Base-by-base conservation (phyloP, 1,140 invertebrate genomes). In the Dendrolimus kikuchii region DNA sequence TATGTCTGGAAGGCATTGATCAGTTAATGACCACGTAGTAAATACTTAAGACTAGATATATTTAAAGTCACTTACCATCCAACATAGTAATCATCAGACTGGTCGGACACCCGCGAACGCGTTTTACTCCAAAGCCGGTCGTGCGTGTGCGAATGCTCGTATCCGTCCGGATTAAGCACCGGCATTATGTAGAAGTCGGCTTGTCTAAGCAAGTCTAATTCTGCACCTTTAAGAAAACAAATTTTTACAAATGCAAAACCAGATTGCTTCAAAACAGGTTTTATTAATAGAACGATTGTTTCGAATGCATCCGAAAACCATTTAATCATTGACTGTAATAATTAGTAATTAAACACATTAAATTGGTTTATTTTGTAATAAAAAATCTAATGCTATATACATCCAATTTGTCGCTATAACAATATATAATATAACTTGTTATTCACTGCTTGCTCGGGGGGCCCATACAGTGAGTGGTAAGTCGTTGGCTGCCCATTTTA, bases 121-220 rank as follows among this genome's bases (percentile, higher is more conserved):
- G 92, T 95, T 85, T 96, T 96, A 48, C 91, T 89, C 94, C 94
- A 96, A n/a, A 95, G 88, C 2, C 93, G 87, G 71, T 94, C 89
- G 72, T 90, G 88, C 72, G 90, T 91, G 69, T 94, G 92, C 51
- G 92, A 92, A 68, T 91, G 94, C 62, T 93, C 93, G 73, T 95
- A 95, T 2, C 94, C 94, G 71, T 96, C 95, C 0, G 95, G 94
- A 88, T 96, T 96, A 9, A 90, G 81, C 6, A 95, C 89, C 0
- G 94, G 94, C 66, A 95, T 81, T 41, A 97, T 91, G 70, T 92
- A 91, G 92, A 94, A 95, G 64, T 95, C 93, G 36, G 91, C 91
- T 38, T 89, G 85, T 23, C 93, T 89, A 10, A 94, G 74, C 6
- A 94, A 60, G 5, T 89, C 74, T 42, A 73, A 64, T 81, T 89